Evolutionary conservation across 2,797 vertebrate genomes (phyloP), one percentile per base, ranked within the genome.

Genomic region (Fistularia tabacaria): DNA sequence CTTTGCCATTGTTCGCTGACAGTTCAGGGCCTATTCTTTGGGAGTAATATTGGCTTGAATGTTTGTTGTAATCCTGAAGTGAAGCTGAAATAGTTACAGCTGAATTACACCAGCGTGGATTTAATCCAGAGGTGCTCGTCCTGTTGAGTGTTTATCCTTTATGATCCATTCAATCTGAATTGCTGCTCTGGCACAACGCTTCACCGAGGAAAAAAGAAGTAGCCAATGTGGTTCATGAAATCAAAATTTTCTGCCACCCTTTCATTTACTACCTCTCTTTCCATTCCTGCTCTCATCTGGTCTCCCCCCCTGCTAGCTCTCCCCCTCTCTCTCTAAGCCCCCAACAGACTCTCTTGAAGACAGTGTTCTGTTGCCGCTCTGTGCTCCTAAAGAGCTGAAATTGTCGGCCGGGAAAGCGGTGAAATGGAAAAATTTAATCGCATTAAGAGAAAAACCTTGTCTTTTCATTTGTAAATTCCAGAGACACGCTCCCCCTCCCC

Each of bases 351-450:
- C 25, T 76, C 74, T 80, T 72, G 61, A 80, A 81, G 80, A 85
- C 81, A 69, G 74, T 59, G 57, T 81, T 83, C 76, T 67, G 72
- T 79, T 81, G 78, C 77, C 54, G 73, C 77, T 74, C 69, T 59
- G 61, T 74, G 77, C 80, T 82, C 75, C 77, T 81, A 81, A 86
- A 80, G 80, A 88, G 84, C 83, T 79, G 57, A 83, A 85, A 85
- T 86, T 87, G 85, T 88, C 82, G 84, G 78, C 85, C 73, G 76
- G 85, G 81, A 71, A 85, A 81, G 87, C 91, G 74, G 81, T 90
- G 91, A 90, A 84, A 91, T 89, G 90, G 91, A 91, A 92, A 91
- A 87, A 89, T 91, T 89, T 92, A 92, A 92, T 92, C 90, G 86
- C 90, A 91, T 92, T 90, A 92, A 86, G 86, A 89, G 83, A 89